Base-by-base conservation (phyloP, 2,888 invertebrate genomes). In the Ethmia dodecea region DNA sequence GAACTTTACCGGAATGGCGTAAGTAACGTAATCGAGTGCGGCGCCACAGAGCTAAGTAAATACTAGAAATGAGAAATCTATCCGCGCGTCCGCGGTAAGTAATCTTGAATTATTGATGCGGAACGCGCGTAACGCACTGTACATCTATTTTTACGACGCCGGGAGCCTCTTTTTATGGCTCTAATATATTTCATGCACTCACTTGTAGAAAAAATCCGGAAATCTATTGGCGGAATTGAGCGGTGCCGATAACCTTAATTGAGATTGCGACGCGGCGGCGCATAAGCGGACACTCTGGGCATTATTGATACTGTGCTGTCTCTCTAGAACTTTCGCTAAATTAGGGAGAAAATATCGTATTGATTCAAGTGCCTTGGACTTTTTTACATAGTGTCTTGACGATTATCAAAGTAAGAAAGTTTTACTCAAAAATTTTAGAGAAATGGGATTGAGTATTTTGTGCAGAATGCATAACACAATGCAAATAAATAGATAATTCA, bases 71-170 rank as follows among this genome's bases (percentile, higher is more conserved):
- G 57, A 58, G 54, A 55, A 61, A 66, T 64, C 63, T 55, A 64
- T 63, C 58, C 51, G 37, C 35, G 33, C 37, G 28, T 24, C 33
- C 20, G 30, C 16, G 31, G 33, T 18, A 28, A 49, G 60, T 81
- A 79, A 81, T 80, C 78, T 72, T 80, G 77, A 81, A 76, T 80
- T 81, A 84, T 80, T 78, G 79, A 83, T 73, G 73, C 64, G 67
- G 63, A 65, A 60, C 60, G 59, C 56, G 58, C 60, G 66, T 63
- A 61, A 60, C 67, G 66, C 64, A 60, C 45, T 61, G 62, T 71
- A 77, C 74, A 74, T 75, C 72, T 74, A 77, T 72, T 78, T 83
- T 84, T 83, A 84, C 71, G 83, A 78, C 45, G 43, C 56, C 53
- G 59, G 39, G 47, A 69, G 72, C 67, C 69, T 60, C 71, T 78